These are phyloP conservation scores for Campoletis sonorensis DNA, from an alignment of 1,140 invertebrate species.

Conservation along the genomic window DNA sequence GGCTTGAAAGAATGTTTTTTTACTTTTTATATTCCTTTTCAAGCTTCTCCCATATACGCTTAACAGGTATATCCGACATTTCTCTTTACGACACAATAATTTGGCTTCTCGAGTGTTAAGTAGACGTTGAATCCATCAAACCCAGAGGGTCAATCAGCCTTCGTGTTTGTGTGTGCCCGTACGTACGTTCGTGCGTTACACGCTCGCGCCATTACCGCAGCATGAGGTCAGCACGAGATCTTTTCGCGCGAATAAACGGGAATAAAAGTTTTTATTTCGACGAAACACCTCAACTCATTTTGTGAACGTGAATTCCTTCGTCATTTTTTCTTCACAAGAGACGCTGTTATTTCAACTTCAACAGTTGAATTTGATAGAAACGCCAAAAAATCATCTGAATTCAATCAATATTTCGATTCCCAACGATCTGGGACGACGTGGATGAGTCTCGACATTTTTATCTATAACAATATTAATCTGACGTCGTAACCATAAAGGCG, in stretches of 20 bases:
- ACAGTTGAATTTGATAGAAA: no score
- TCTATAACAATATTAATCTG: no score
- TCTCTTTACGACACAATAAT: slow-evolving; percentile 39
- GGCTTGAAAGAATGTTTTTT: slow-evolving; percentile 3
- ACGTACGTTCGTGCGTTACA: neutral
- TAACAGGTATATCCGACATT: slow-evolving; percentile 1
- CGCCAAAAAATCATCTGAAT: no score
- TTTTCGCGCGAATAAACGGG: slow-evolving; percentile 36
- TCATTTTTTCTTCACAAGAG: no score
- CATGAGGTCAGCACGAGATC: slow-evolving; percentile 44
- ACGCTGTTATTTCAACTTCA: no score
- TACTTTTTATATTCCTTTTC: slow-evolving; percentile 24
- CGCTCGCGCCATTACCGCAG: slow-evolving; percentile 33
- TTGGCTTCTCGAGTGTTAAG: slow-evolving; percentile 40
- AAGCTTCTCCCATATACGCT: slow-evolving; percentile 1
- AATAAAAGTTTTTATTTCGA: slow-evolving; percentile 44
- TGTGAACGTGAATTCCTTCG: no score
- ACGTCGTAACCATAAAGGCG: no score
- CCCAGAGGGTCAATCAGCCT: slow-evolving; percentile 31
- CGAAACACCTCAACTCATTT: neutral
- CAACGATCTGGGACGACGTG: no score
- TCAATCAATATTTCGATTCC: no score
- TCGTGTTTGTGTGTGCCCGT: neutral
- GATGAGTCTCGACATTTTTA: no score
- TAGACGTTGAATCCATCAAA: slow-evolving; percentile 44